Conservation (phyloP, 2,797 vertebrate genomes). For the Gallinago nigripennis region DNA sequence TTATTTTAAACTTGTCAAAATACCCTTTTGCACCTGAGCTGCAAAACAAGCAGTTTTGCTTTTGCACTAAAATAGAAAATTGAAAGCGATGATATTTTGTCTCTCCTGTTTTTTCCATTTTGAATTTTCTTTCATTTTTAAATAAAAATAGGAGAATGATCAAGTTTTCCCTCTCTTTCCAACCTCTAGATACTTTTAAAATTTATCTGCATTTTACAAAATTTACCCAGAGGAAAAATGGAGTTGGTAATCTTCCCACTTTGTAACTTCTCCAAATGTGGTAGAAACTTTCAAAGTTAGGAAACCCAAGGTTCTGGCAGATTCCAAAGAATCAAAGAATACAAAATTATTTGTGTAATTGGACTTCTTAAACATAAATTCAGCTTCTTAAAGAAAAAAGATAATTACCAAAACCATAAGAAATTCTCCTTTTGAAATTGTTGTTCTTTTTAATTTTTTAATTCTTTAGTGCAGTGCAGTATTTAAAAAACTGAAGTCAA, state of each 20-base stretch:
- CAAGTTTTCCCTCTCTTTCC: not conserved
- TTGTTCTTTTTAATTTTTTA: not conserved
- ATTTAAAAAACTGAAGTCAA: not conserved
- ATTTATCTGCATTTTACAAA: not conserved
- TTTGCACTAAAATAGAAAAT: not conserved
- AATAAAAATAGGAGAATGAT: not conserved
- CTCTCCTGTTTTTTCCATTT: rapidly evolving
- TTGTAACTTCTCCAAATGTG: not conserved
- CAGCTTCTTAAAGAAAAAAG: not conserved
- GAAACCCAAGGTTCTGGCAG: not conserved
- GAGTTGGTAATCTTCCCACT: not conserved
- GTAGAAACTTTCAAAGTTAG: not conserved
- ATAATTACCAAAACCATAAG: not conserved
- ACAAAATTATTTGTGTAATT: not conserved
- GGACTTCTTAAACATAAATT: not conserved
- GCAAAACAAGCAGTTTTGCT: not conserved
- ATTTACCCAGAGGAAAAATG: not conserved
- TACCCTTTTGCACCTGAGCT: not conserved
- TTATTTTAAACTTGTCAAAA: not conserved
- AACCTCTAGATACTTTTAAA: not conserved
- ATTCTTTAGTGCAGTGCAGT: not conserved
- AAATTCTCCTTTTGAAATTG: not conserved
- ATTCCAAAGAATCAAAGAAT: not conserved
- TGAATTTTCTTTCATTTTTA: not conserved
- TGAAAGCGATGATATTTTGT: not conserved